Evolutionary conservation across 2,797 vertebrate genomes (phyloP), one percentile per base, ranked within the genome.

Genomic region (Triplophysa bombifrons): DNA sequence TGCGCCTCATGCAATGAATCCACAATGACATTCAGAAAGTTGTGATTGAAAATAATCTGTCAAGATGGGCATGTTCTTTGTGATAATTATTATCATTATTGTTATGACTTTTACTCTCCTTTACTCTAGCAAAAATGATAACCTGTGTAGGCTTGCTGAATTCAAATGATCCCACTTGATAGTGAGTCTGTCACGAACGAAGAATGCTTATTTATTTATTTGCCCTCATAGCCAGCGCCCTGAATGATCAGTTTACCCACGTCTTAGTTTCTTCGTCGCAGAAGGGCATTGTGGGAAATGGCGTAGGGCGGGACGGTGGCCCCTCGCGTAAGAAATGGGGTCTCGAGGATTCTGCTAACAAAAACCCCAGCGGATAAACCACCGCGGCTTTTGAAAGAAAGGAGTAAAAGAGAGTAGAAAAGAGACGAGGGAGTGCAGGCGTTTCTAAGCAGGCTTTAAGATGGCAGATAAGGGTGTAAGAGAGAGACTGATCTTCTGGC

Each of bases 391-490:
- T 74, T 74, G 73, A 82, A 85, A 75, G 66, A 63, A 82, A 34
- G 44, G 74, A 74, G 56, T 46, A 46, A 20, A 64, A 72, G 16
- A 48, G 55, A 55, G 19, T 4, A 17, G 27, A 10, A 30, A 38
- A 70, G 61, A 72, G 61, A 64, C 71, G 72, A 76, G 64, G 66
- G 81, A 68, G 76, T 58, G 58, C 80, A 78, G 80, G 71, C 77
- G 53, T 82, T 87, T 84, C 83, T 87, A 83, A 87, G 86, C 84
- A 85, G 82, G 83, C 76, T 86, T 88, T 86, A 83, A 85, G 87
- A 88, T 87, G 76, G 81, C 80, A 84, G 87, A 88, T 88, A 88
- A 87, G 83, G 83, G 78, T 77, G 61, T 81, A 80, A 80, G 85
- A 85, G 80, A 84, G 84, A 82, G 82, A 74, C 81, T 85, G 87